These are phyloP conservation scores for Drosophila lini DNA, from an alignment of 1,140 invertebrate genomes.

Conservation along the genomic window DNA sequence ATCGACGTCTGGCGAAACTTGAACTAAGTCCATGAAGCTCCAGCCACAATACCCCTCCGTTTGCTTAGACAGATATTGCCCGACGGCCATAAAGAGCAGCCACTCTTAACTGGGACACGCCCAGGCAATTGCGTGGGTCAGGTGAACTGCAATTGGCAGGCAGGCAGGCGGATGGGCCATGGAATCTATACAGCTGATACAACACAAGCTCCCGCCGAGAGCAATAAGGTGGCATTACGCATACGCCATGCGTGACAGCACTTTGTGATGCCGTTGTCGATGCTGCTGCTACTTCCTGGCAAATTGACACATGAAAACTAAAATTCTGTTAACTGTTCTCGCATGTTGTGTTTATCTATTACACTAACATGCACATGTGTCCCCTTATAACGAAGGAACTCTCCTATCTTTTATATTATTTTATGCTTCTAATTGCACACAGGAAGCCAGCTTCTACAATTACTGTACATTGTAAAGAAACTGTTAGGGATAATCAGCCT, in stretches of 20 bases:
- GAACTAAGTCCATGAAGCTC: slow-evolving; percentile 1
- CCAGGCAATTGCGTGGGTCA: slow-evolving; percentile 62
- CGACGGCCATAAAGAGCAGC: slow-evolving; percentile 32
- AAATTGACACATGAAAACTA: slow-evolving; percentile 53
- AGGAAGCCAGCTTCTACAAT: background rate
- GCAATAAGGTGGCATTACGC: slow-evolving; percentile 45
- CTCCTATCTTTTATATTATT: too few species aligned
- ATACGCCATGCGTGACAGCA: slow-evolving; percentile 61
- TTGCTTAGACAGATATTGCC: slow-evolving; percentile 30
- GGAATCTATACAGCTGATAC: slow-evolving; percentile 27
- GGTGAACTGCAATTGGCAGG: slow-evolving; percentile 73
- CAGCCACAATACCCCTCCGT: background rate
- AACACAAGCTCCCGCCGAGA: slow-evolving; percentile 16
- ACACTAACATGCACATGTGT: background rate
- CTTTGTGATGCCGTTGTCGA: slow-evolving; percentile 18
- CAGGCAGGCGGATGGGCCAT: slow-evolving; percentile 38
- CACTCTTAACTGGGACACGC: slow-evolving; percentile 47
- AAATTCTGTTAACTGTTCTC: slow-evolving; percentile 33
- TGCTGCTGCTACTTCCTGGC: slow-evolving; percentile 2
- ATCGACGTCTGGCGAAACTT: slow-evolving; percentile 34
- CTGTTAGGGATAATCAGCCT: too few species aligned
- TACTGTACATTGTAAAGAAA: background rate
- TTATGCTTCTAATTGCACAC: background rate
- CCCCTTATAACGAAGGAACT: background rate
- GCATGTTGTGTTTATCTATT: slow-evolving; percentile 3